Base-by-base conservation (phyloP, 2,797 vertebrate species). In the Argyrosomus regius region DNA sequence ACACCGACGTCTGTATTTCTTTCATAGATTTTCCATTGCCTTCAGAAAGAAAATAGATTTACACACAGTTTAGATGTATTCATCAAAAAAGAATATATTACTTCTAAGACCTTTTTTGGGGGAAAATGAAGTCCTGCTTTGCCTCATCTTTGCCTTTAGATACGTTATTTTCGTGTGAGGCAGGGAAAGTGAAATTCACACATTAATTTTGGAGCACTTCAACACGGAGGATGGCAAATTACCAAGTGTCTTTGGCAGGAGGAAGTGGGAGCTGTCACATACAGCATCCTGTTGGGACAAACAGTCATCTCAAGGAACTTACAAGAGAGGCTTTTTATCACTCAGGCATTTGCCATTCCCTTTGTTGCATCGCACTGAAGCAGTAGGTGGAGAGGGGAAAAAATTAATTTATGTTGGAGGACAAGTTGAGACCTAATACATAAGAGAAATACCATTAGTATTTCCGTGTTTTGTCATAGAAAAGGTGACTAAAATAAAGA, bases 201-300 rank as follows among this genome's bases (percentile, higher is more conserved):
- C 78, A 82, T 75, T 78, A 60, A 77, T 72, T 80, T 54, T 78
- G n/a, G 48, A 69, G 67, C 64, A 66, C 62, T 82, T 86, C 68
- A 87, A 56, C 62, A 45, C 1, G n/a, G 71, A 78, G 67, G 58
- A 73, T 71, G 77, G 74, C 68, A 81, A 84, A 82, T 78, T 66
- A 87, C 76, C 71, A 75, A 80, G 72, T 49, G 66, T 81, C 73
- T 85, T 79, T 90, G 84, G 81, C 85, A 88, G 84, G 26, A 60
- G 74, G 56, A 83, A 61, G 75, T 78, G 45, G 35, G 72, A 82
- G 74, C 79, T 81, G 78, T 84, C 81, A 65, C 52, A 63, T 18
- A n/a, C 45, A 43, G 67, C 75, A 39, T 84, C 71, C 65, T 77
- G 46, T 50, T 60, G 81, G 69, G 81, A 82, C 74, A 78, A 80